These are phyloP conservation scores for Carduelis carduelis DNA, from an alignment of 2,797 vertebrate genomes.

Conservation along the genomic window DNA sequence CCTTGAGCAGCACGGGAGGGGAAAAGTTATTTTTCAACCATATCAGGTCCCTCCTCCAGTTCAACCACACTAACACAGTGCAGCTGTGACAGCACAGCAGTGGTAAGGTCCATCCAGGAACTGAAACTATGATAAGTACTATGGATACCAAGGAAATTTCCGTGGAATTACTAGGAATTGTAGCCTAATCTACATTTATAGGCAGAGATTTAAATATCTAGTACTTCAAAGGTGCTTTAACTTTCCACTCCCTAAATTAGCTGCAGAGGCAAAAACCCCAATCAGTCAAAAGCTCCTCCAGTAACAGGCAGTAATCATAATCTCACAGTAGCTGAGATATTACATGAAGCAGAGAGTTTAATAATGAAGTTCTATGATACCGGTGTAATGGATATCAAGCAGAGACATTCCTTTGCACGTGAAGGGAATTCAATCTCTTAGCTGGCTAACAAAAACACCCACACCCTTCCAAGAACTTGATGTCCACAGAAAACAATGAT, in stretches of 20 bases:
- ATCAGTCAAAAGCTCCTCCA: background rate
- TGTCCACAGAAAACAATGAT: background rate
- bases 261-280: background rate
- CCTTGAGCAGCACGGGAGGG: accelerated
- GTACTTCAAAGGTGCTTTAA: background rate
- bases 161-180: background rate
- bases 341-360: background rate
- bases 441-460: background rate
- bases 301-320: background rate
- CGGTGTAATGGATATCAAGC: background rate
- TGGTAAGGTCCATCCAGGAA: background rate
- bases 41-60: background rate
- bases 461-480: background rate
- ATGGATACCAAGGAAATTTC: background rate
- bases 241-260: background rate
- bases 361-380: background rate
- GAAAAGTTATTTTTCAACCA: background rate
- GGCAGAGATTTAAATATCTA: background rate
- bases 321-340: background rate
- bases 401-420: background rate
- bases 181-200: background rate
- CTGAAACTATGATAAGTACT: background rate
- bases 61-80: background rate
- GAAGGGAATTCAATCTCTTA: background rate
- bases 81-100: background rate